Conservation (phyloP, 2,113 vertebrate genomes). For the Hiodon tergisus region DNA sequence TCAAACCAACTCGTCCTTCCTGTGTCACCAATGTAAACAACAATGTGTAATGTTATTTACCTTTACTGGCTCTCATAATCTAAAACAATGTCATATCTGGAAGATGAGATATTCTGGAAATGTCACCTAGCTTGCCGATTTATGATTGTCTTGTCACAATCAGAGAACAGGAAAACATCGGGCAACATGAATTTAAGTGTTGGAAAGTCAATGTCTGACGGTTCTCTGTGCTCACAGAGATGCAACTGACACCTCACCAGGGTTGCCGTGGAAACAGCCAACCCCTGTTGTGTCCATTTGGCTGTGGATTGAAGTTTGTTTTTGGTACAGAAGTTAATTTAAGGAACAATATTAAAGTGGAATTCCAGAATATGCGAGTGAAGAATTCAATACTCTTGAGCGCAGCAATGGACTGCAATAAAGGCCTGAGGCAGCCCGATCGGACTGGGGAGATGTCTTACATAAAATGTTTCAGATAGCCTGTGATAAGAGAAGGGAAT, state of each 20-base stretch:
- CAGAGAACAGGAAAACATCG: no score
- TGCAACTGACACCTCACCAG: slow-evolving; percentile 14
- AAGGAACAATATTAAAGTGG: neutral
- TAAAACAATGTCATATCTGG: no score
- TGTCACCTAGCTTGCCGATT: no score
- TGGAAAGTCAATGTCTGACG: neutral
- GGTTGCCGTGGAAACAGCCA: slow-evolving; percentile 56
- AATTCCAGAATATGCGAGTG: neutral
- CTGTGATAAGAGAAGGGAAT: neutral
- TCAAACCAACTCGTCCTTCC: no score
- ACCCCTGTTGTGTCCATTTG: slow-evolving; percentile 31
- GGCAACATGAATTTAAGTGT: neutral
- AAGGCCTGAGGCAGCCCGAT: no score
- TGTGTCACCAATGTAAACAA: no score
- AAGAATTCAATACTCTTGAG: neutral
- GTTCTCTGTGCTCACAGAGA: neutral
- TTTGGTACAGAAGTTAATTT: slow-evolving; percentile 2
- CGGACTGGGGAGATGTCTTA: neutral
- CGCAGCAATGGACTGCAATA: no score
- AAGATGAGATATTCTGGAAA: no score
- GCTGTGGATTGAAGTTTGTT: slow-evolving; percentile 43
- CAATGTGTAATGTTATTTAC: no score
- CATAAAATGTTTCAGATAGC: neutral
- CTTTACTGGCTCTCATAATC: no score
- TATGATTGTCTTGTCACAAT: no score